These are phyloP conservation scores for Linepithema humile DNA, from an alignment of 1,140 invertebrate genomes.

Conservation along the genomic window DNA sequence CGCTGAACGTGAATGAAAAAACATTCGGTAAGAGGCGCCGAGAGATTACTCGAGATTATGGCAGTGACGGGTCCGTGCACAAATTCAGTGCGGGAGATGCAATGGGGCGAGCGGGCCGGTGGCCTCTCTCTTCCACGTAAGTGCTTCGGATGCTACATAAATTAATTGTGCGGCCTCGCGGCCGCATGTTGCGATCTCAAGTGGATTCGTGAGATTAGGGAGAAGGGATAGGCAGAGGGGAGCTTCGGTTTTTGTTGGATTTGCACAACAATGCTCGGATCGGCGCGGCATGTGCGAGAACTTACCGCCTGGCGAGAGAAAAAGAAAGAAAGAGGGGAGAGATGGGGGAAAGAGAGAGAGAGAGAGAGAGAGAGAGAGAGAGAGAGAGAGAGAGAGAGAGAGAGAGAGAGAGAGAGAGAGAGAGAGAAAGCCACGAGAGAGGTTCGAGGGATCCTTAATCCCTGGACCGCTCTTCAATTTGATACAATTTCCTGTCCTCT, in stretches of 20 bases:
- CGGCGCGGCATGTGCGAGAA: constrained; percentile 73
- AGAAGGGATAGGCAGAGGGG: constrained; percentile 41
- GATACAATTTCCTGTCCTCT: constrained; percentile 77
- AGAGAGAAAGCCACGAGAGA: constrained; percentile 58
- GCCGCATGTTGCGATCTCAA: constrained; percentile 77
- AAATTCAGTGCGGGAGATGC: background rate
- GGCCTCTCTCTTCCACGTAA: constrained; percentile 48
- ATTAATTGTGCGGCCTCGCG: constrained; percentile 80
- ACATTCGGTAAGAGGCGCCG: constrained; percentile 26
- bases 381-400: constrained; percentile 27
- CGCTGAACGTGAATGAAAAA: constrained; percentile 33
- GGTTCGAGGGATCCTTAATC: constrained; percentile 75
- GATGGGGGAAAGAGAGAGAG: constrained; percentile 41
- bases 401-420: no score
- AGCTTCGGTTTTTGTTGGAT: constrained; percentile 77
- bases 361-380: constrained; percentile 51
- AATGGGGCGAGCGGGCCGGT: background rate
- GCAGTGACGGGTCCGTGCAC: constrained; percentile 52
- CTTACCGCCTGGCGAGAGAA: constrained; percentile 61
- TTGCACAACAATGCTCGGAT: constrained; percentile 78
- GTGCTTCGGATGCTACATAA: constrained; percentile 81
- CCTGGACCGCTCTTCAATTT: constrained; percentile 76
- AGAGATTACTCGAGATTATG: constrained; percentile 58
- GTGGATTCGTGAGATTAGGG: constrained; percentile 81
- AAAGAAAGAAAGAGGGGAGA: constrained; percentile 23